These are phyloP conservation scores for Notarius quadriscutis DNA, from an alignment of 2,113 vertebrate species.

Conservation along the genomic window DNA sequence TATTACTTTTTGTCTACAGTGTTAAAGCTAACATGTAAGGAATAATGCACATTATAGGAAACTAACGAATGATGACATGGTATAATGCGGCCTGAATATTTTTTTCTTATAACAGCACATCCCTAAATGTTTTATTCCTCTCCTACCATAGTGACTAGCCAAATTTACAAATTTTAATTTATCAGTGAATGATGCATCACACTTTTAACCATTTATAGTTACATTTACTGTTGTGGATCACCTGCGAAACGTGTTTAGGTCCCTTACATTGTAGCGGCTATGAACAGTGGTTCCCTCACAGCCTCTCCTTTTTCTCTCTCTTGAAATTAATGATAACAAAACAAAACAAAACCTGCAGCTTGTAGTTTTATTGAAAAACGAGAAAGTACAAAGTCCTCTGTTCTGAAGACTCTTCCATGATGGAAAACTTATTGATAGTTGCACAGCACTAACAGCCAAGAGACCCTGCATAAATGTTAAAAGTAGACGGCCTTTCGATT, in stretches of 20 bases:
- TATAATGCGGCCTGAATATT: not conserved
- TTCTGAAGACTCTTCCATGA: too few relatives aligned
- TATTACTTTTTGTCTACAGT: not conserved
- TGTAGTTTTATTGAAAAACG: not conserved
- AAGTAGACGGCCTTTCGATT: too few relatives aligned
- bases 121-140: not conserved
- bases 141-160: not conserved
- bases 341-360: too few relatives aligned
- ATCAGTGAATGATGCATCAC: not conserved
- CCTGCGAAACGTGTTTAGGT: not conserved
- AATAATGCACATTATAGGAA: not conserved
- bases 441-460: too few relatives aligned
- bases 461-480: too few relatives aligned
- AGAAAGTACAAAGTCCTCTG: too few relatives aligned
- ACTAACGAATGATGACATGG: not conserved
- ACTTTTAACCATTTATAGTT: not conserved
- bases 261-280: not conserved
- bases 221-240: not conserved
- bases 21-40: not conserved
- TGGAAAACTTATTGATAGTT: too few relatives aligned
- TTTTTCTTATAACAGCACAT: not conserved
- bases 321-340: too few relatives aligned
- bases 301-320: not conserved
- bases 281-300: not conserved
- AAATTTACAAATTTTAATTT: not conserved